Conservation (phyloP, 2,797 vertebrate genomes). For the Arctocebus calabarensis region DNA sequence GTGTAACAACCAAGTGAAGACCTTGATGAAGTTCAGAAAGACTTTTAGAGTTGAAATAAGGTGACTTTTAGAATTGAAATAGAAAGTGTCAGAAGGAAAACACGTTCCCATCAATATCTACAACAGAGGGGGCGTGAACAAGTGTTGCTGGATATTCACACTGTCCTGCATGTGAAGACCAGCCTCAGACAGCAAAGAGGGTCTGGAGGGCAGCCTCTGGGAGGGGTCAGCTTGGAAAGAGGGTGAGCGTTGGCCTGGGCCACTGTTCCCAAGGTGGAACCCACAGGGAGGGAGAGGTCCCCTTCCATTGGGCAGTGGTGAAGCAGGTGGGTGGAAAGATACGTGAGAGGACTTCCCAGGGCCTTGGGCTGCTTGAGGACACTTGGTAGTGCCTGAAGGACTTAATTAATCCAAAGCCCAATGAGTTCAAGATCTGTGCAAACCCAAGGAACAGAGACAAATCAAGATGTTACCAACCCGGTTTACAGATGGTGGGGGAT, state of each 20-base stretch:
- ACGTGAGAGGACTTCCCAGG: neutral
- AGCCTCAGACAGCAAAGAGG: neutral
- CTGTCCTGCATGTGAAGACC: neutral
- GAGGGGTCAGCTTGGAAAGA: neutral
- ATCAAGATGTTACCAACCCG: rapidly evolving
- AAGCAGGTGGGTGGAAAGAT: neutral
- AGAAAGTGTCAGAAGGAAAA: neutral
- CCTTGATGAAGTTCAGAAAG: slow-evolving; percentile 22
- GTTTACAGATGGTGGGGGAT: neutral
- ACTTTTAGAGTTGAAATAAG: neutral
- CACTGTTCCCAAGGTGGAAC: no score
- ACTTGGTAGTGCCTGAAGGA: neutral
- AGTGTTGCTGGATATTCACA: neutral
- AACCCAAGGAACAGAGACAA: neutral
- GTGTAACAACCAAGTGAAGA: neutral
- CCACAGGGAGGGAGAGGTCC: neutral
- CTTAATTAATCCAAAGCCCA: neutral
- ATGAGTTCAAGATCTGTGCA: neutral
- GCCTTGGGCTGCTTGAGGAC: neutral
- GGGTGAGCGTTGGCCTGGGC: rapidly evolving
- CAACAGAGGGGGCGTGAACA: neutral
- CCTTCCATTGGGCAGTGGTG: neutral
- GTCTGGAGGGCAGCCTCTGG: neutral
- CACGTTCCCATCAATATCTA: neutral
- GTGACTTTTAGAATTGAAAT: neutral